phyloP scores from a whole-genome alignment of 1,140 invertebrate species.

The Piezodorus guildinii region DNA sequence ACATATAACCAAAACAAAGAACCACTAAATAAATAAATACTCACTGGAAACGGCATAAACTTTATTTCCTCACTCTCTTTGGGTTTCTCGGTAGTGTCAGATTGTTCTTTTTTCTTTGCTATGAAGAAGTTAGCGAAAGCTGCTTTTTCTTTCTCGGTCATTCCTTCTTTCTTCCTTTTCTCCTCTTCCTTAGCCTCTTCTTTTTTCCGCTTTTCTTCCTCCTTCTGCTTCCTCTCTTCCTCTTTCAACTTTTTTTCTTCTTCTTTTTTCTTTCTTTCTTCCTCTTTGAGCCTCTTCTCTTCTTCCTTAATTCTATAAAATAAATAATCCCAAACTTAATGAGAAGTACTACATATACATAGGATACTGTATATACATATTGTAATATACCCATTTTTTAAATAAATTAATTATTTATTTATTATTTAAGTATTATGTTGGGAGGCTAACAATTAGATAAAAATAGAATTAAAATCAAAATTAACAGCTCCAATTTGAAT shows the following conservation, averaged over 20 bases:
- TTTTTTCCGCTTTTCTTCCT: constrained; percentile 17
- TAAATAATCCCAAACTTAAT: neutral
- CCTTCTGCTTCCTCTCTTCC: constrained; percentile 17
- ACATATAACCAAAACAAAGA: too few species aligned
- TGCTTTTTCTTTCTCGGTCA: constrained; percentile 15
- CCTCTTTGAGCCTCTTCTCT: constrained; percentile 10
- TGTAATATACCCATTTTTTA: too few species aligned
- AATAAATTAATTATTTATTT: too few species aligned
- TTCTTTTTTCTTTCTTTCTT: constrained; percentile 19
- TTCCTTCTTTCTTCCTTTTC: constrained; percentile 18
- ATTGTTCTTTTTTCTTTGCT: constrained; percentile 2
- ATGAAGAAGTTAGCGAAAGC: constrained; percentile 16
- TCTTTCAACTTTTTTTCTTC: constrained; percentile 17
- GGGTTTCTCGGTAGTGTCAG: constrained; percentile 10
- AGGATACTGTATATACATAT: too few species aligned
- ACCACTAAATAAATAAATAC: too few species aligned
- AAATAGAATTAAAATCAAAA: too few species aligned
- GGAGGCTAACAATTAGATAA: too few species aligned
- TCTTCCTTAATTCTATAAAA: constrained; percentile 8
- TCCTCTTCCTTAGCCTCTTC: constrained; percentile 17
- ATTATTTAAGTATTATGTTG: too few species aligned
- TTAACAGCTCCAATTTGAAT: too few species aligned
- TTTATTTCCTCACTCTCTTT: constrained; percentile 3
- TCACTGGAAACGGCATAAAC: constrained; percentile 22
- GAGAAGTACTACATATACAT: too few species aligned